Conservation (phyloP, 2,888 invertebrate genomes). For the Lepidocyrtoides sp. region DNA sequence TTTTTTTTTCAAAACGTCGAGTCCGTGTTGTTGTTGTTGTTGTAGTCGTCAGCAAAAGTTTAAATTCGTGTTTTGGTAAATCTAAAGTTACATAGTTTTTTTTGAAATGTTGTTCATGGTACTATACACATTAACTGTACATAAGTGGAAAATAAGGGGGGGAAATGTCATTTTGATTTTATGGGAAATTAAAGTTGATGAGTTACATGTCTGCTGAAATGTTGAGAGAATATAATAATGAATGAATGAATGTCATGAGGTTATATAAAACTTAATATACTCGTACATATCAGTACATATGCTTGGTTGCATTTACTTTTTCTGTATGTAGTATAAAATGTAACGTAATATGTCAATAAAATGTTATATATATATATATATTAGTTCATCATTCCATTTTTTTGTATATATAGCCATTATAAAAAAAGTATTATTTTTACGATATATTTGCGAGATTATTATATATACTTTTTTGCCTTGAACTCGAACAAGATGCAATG, state of each 20-base stretch:
- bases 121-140: conserved; percentile 4
- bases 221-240: background rate
- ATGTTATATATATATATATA: background rate
- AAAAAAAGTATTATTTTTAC: background rate
- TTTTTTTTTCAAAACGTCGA: too few relatives aligned
- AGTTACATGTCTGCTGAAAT: conserved; percentile 27
- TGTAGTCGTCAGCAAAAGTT: too few relatives aligned
- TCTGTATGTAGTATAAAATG: background rate
- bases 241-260: background rate
- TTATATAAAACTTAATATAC: too few relatives aligned
- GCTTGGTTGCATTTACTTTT: conserved; percentile 1
- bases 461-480: conserved; percentile 40
- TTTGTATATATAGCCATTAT: background rate
- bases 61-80: too few relatives aligned
- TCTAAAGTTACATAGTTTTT: too few relatives aligned
- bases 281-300: background rate
- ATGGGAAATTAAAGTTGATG: background rate
- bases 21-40: too few relatives aligned
- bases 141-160: background rate
- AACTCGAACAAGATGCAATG: conserved; percentile 20
- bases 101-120: too few relatives aligned
- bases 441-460: background rate
- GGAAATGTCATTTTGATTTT: background rate
- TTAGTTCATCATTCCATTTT: background rate
- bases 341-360: background rate